Evolutionary conservation across 2,888 invertebrate genomes (phyloP).

Genomic region (Philereme transversata): DNA sequence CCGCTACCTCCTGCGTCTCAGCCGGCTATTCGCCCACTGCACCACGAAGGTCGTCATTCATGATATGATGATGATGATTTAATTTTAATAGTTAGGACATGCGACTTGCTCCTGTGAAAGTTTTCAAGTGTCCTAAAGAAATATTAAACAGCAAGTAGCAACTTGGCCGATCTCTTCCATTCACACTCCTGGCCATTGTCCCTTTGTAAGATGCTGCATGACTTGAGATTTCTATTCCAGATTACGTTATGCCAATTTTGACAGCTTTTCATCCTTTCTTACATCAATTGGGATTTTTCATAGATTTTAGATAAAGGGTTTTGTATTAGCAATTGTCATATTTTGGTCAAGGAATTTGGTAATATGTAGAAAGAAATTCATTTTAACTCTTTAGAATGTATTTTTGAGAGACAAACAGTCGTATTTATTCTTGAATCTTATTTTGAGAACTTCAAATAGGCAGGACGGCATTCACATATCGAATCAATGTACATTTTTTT

Average conservation of each 20-base stretch:
- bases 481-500: too few species aligned
- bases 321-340: conserved; percentile 29
- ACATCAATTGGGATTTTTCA: conserved; percentile 22
- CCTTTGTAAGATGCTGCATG: conserved; percentile 40
- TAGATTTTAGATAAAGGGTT: conserved; percentile 36
- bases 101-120: too few species aligned
- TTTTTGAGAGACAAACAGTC: too few species aligned
- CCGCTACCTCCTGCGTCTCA: too few species aligned
- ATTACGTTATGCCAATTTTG: conserved; percentile 37
- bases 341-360: conserved; percentile 23
- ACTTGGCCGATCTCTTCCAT: conserved; percentile 41
- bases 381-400: background rate
- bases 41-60: too few species aligned
- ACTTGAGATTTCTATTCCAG: conserved; percentile 44
- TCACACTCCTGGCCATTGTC: conserved; percentile 47
- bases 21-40: too few species aligned
- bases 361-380: background rate
- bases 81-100: too few species aligned
- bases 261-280: conserved; percentile 32
- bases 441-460: too few species aligned
- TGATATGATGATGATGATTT: too few species aligned
- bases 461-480: too few species aligned
- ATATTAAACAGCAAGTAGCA: conserved; percentile 5
- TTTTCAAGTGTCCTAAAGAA: background rate
- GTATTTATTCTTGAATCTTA: too few species aligned